Evolutionary conservation across 1,140 invertebrate species (phyloP).

Genomic region (Drosophila littoralis): DNA sequence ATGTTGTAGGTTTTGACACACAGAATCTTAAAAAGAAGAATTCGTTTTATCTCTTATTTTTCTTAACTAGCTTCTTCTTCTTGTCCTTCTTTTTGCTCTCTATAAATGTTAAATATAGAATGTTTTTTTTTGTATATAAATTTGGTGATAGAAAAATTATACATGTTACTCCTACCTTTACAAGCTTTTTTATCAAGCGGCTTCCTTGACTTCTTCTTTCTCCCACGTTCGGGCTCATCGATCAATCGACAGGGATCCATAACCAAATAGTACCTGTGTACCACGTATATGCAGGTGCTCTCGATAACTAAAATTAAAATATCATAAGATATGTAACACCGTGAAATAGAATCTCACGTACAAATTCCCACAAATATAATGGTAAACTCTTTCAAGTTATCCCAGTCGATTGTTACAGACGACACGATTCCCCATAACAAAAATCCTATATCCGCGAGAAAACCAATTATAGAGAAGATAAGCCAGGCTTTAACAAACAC

Average conservation of each 20-base stretch:
- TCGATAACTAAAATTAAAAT: constrained; percentile 46
- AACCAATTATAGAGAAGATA: constrained; percentile 56
- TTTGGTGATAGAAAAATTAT: background rate
- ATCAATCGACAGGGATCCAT: constrained; percentile 42
- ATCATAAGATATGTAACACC: background rate
- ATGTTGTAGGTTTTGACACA: background rate
- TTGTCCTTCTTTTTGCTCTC: constrained; percentile 28
- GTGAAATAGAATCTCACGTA: constrained; percentile 8
- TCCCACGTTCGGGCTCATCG: constrained; percentile 2
- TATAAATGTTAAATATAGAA: background rate
- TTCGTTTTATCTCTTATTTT: constrained; percentile 26
- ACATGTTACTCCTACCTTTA: constrained; percentile 8
- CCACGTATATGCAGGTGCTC: constrained; percentile 44
- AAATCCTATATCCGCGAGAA: constrained; percentile 49
- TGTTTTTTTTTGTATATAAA: background rate
- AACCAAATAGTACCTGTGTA: constrained; percentile 49
- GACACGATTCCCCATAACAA: constrained; percentile 49
- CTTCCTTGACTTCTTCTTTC: background rate
- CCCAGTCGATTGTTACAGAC: constrained; percentile 52
- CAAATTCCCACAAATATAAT: constrained; percentile 60
- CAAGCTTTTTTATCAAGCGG: constrained; percentile 20
- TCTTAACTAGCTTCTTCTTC: constrained; percentile 19
- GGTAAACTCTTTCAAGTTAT: constrained; percentile 39
- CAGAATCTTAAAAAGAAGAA: background rate
- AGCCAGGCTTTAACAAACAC: constrained; percentile 50